These are phyloP conservation scores for Tragelaphus buxtoni DNA, from an alignment of 2,113 vertebrate species.

Conservation along the genomic window DNA sequence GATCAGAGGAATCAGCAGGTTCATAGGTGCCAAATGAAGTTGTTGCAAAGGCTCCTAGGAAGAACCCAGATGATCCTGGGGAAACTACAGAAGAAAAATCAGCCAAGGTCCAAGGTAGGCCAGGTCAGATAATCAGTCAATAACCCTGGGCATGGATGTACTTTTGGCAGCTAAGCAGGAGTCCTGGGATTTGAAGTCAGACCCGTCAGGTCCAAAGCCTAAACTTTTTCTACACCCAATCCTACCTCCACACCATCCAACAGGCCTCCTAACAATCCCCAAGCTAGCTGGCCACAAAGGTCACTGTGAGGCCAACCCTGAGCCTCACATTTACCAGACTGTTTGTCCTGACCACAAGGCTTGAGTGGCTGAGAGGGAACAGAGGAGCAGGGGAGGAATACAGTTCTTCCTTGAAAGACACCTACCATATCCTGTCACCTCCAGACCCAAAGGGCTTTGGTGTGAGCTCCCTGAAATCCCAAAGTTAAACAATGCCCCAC, in stretches of 20 bases:
- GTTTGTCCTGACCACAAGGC: not conserved
- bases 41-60: slow-evolving; percentile 23
- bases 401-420: slow-evolving; percentile 25
- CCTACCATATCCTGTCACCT: not conserved
- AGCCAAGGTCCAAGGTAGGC: not conserved
- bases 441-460: not conserved
- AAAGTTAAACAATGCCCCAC: not conserved
- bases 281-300: not conserved
- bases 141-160: not conserved
- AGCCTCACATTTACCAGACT: not conserved
- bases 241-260: not conserved
- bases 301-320: not conserved
- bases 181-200: slow-evolving; percentile 6
- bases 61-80: not conserved
- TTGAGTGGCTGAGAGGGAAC: not conserved
- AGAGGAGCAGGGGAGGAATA: not conserved
- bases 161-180: not conserved
- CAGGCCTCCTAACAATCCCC: not conserved
- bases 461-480: slow-evolving; percentile 6
- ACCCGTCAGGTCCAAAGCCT: not conserved
- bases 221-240: not conserved
- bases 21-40: slow-evolving; percentile 2
- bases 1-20: not conserved
- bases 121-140: not conserved
- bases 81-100: slow-evolving; percentile 23